phyloP scores from a whole-genome alignment of 2,888 invertebrate species.

The Tromatobia lineatoria region DNA sequence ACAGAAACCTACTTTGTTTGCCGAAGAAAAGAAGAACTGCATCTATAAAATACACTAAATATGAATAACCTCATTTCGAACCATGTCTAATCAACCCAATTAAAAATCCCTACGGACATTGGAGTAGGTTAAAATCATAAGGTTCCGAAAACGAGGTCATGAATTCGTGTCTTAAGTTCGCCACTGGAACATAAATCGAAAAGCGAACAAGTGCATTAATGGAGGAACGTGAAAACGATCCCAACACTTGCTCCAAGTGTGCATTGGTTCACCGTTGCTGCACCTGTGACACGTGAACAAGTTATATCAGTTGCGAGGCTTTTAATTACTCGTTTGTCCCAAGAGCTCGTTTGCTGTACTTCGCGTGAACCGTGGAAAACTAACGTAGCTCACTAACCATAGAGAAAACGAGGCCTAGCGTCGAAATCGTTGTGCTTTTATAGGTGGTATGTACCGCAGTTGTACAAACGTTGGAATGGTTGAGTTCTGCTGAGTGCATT shows the following conservation, averaged over 20 bases:
- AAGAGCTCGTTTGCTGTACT: slow-evolving; percentile 37
- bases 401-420: slow-evolving; percentile 23
- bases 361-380: slow-evolving; percentile 31
- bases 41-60: too few species aligned
- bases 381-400: slow-evolving; percentile 34
- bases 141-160: too few species aligned
- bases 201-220: too few species aligned
- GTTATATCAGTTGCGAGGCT: slow-evolving; percentile 67
- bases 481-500: slow-evolving; percentile 76
- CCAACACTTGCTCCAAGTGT: background rate
- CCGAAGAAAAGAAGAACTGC: too few species aligned
- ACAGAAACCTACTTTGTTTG: too few species aligned
- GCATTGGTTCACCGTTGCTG: slow-evolving; percentile 33
- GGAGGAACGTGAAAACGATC: background rate
- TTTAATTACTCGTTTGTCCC: slow-evolving; percentile 73
- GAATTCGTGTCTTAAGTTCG: too few species aligned
- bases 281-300: slow-evolving; percentile 71
- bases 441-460: slow-evolving; percentile 48
- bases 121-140: too few species aligned
- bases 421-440: slow-evolving; percentile 8
- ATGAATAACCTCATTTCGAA: too few species aligned
- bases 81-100: too few species aligned
- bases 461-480: slow-evolving; percentile 60
- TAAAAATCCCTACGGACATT: too few species aligned
- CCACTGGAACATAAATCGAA: too few species aligned